A percentile compares a stretch with the other conserved stretches of the same genome.
Conservation (phyloP, 2,888 invertebrate genomes). For the Holacanthella duospinosa region DNA sequence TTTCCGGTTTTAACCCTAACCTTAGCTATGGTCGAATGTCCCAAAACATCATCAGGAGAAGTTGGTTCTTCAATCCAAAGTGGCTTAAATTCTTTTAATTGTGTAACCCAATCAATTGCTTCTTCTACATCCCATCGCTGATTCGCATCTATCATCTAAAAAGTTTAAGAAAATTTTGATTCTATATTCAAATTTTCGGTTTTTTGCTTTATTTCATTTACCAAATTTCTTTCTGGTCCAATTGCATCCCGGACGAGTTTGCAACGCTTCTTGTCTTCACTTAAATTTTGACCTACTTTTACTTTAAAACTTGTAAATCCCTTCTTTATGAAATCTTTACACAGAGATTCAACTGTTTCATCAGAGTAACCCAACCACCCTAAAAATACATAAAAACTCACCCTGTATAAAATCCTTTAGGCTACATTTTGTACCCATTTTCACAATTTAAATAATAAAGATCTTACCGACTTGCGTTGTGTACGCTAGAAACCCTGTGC, state of each 20-base stretch:
- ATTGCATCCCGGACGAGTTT: constrained; percentile 62
- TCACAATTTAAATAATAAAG: neutral
- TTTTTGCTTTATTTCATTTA: constrained; percentile 41
- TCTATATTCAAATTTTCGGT: neutral
- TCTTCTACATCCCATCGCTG: constrained; percentile 78
- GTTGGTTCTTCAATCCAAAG: constrained; percentile 92
- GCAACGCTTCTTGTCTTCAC: constrained; percentile 65
- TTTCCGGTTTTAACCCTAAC: constrained; percentile 43
- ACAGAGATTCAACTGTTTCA: constrained; percentile 57
- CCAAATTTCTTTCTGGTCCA: constrained; percentile 62
- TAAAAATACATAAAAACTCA: no score
- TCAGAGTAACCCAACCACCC: constrained; percentile 83
- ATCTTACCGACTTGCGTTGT: constrained; percentile 68
- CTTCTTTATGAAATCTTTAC: constrained; percentile 57
- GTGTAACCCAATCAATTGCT: constrained; percentile 67
- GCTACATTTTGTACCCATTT: neutral
- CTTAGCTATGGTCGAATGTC: constrained; percentile 67
- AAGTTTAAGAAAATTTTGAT: constrained; percentile 8
- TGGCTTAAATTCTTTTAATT: constrained; percentile 51
- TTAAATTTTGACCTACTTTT: constrained; percentile 72
- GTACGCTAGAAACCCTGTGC: constrained; percentile 71
- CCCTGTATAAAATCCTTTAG: constrained; percentile 15
- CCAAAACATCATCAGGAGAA: constrained; percentile 80
- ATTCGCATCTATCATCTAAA: constrained; percentile 75
- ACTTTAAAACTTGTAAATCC: constrained; percentile 78